A percentile compares a stretch with the other conserved stretches of the same genome.
phyloP scores from a whole-genome alignment of 2,888 invertebrate genomes.

The Polydrusus tereticollis region DNA sequence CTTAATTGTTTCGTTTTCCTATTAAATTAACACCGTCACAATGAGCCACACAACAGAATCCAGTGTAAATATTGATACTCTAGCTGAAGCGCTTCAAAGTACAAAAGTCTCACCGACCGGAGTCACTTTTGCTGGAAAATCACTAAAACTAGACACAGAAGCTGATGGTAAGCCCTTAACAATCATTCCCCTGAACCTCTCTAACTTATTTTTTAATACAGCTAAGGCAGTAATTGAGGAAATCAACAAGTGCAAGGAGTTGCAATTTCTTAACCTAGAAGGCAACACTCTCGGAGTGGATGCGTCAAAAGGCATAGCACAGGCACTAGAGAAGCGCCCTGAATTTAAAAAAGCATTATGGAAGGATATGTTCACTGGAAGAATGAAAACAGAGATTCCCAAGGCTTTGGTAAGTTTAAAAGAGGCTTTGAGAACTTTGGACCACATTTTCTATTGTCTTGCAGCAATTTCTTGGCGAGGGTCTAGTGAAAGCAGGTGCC shows the following conservation, averaged over 20 bases:
- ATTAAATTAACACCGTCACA: not conserved
- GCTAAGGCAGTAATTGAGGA: slow-evolving; percentile 82
- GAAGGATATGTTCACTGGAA: slow-evolving; percentile 97
- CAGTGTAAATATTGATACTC: slow-evolving; percentile 68
- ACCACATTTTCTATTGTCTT: slow-evolving; percentile 34
- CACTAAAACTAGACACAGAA: slow-evolving; percentile 82
- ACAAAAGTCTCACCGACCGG: slow-evolving; percentile 70
- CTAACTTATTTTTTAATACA: slow-evolving; percentile 60
- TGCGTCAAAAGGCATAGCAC: slow-evolving; percentile 87
- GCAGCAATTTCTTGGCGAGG: slow-evolving; percentile 80
- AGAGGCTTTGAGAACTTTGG: not conserved
- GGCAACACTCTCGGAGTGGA: slow-evolving; percentile 95
- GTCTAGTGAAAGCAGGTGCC: slow-evolving; percentile 85
- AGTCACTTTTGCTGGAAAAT: slow-evolving; percentile 85
- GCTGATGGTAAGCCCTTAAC: slow-evolving; percentile 77
- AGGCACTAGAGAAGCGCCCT: slow-evolving; percentile 82
- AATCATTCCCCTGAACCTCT: not conserved
- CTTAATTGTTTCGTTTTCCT: not conserved
- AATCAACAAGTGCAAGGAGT: slow-evolving; percentile 77
- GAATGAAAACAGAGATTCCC: slow-evolving; percentile 96
- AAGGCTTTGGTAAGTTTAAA: slow-evolving; percentile 77
- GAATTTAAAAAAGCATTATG: slow-evolving; percentile 87
- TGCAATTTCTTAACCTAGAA: slow-evolving; percentile 85
- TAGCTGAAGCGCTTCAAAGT: slow-evolving; percentile 68
- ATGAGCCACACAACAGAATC: slow-evolving; percentile 29